Evolutionary conservation across 2,797 vertebrate species (phyloP).

Genomic region (Pogonophryne albipinna): DNA sequence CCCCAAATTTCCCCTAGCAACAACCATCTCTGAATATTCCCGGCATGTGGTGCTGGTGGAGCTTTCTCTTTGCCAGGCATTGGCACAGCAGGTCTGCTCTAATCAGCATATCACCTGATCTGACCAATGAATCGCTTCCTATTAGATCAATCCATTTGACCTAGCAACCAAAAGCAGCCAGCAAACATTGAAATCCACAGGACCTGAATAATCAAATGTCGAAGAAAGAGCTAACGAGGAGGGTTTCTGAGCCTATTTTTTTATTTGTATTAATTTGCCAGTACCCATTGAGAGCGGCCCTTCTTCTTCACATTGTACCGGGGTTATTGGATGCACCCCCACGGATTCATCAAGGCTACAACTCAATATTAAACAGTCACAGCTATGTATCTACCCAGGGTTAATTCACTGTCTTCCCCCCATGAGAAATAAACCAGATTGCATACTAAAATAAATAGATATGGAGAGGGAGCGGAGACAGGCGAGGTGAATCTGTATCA

Average conservation of each 20-base stretch:
- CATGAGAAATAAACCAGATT: constrained; percentile 60
- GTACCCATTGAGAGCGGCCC: constrained; percentile 63
- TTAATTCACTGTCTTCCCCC: constrained; percentile 51
- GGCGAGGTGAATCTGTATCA: constrained; percentile 13
- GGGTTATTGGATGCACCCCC: constrained; percentile 54
- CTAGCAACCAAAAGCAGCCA: constrained; percentile 64
- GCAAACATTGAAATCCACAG: constrained; percentile 55
- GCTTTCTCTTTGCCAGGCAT: constrained; percentile 53
- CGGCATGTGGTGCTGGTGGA: constrained; percentile 41
- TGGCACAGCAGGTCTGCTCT: constrained; percentile 65
- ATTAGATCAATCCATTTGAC: constrained; percentile 73
- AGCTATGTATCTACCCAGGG: constrained; percentile 61
- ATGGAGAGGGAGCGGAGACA: not conserved
- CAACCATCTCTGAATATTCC: constrained; percentile 54
- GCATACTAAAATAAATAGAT: constrained; percentile 34
- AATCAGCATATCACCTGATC: constrained; percentile 76
- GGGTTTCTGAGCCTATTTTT: constrained; percentile 50
- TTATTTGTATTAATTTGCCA: constrained; percentile 66
- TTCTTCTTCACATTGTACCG: constrained; percentile 50
- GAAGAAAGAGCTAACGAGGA: constrained; percentile 67
- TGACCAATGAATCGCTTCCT: constrained; percentile 70
- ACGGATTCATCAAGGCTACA: constrained; percentile 63
- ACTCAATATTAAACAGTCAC: constrained; percentile 67
- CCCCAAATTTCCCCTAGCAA: constrained; percentile 63
- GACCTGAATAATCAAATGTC: constrained; percentile 67